Evolutionary conservation across 1,140 invertebrate genomes (phyloP).

Genomic region (Oncopeltus fasciatus): DNA sequence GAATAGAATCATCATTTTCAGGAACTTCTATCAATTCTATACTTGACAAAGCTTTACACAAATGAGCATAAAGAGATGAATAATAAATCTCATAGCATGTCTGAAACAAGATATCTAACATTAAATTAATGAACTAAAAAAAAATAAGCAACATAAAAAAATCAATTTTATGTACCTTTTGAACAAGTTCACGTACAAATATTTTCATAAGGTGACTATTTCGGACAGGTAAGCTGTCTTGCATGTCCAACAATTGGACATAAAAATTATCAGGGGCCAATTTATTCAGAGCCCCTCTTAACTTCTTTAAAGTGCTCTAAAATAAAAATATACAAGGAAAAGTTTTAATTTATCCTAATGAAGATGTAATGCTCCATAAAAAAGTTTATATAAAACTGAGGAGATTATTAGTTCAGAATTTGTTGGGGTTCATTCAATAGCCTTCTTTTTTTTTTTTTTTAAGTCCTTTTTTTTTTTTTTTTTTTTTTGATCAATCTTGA

Average conservation of each 20-base stretch:
- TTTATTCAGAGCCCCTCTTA: conserved; percentile 13
- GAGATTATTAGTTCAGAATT: too few species aligned
- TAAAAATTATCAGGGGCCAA: conserved; percentile 15
- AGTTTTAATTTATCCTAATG: background rate
- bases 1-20: conserved; percentile 4
- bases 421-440: background rate
- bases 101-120: conserved; percentile 3
- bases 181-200: conserved; percentile 9
- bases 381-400: background rate
- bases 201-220: conserved; percentile 11
- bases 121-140: background rate
- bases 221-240: conserved; percentile 6
- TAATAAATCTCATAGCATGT: conserved; percentile 2
- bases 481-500: background rate
- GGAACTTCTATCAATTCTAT: conserved; percentile 9
- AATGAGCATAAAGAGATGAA: conserved; percentile 7
- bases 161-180: background rate
- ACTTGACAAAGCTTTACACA: conserved; percentile 10
- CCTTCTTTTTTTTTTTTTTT: background rate
- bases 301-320: conserved; percentile 11
- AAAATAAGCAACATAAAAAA: background rate
- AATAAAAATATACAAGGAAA: background rate
- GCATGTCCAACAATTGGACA: conserved; percentile 12
- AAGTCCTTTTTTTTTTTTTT: background rate
- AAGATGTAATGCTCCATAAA: background rate